Evolutionary conservation across 2,888 invertebrate species (phyloP).

Genomic region (Clunio marinus): DNA sequence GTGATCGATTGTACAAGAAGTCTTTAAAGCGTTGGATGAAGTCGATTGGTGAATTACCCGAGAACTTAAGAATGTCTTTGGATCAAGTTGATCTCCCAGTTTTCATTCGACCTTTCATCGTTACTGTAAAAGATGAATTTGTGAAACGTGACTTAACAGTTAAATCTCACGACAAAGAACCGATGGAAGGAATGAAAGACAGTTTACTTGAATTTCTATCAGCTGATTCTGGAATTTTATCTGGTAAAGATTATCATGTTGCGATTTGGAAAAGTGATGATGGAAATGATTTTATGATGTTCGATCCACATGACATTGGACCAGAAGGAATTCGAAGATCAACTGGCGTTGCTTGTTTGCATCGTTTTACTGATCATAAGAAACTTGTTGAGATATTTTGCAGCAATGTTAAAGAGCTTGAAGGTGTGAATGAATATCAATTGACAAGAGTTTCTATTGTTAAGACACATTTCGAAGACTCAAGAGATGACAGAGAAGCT

Average conservation of each 20-base stretch:
- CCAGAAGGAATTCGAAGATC: conserved; percentile 47
- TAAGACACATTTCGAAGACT: neutral
- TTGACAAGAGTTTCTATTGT: neutral
- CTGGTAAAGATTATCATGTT: conserved; percentile 46
- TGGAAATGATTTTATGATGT: conserved; percentile 51
- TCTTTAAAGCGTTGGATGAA: conserved; percentile 45
- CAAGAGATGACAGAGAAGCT: neutral
- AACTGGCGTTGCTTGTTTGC: conserved; percentile 49
- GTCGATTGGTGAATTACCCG: neutral
- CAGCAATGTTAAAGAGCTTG: conserved; percentile 44
- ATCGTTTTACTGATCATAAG: conserved; percentile 46
- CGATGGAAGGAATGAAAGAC: conserved; percentile 15
- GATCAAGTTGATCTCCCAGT: conserved; percentile 20
- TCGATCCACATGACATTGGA: conserved; percentile 52
- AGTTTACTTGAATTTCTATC: neutral
- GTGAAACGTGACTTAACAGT: conserved; percentile 42
- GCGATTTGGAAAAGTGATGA: conserved; percentile 51
- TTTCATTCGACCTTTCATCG: conserved; percentile 3
- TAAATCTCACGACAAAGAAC: neutral
- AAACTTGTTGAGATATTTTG: conserved; percentile 45
- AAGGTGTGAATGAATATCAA: conserved; percentile 40
- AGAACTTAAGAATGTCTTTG: conserved; percentile 42
- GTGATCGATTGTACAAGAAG: conserved; percentile 58
- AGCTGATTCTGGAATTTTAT: conserved; percentile 46
- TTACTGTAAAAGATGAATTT: conserved; percentile 44